Evolutionary conservation across 2,113 vertebrate genomes (phyloP), one percentile per base, ranked within the genome.

Genomic region (Leptodactylus fuscus): DNA sequence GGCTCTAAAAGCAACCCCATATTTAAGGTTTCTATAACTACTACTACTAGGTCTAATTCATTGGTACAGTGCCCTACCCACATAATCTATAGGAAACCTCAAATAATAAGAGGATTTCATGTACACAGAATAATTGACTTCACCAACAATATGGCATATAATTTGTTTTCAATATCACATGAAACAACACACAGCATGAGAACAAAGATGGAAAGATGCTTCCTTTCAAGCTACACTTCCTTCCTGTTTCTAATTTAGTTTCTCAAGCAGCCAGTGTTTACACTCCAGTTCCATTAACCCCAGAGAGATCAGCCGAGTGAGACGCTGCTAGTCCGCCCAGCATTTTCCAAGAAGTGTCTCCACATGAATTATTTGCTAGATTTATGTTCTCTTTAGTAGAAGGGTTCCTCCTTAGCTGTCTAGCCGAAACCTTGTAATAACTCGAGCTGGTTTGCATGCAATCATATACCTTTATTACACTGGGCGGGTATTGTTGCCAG

Each of bases 181-280:
- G 29, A 67, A 77, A 65, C 55, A 49, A 76, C 41, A 67, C 70
- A 62, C 71, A 49, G 73, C 55, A 65, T 51, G 70, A 71, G 65
- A 85, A 85, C 60, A 78, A 85, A 85, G 76, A 85, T 80, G 83
- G 83, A 78, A 80, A 85, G 76, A 79, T 53, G 83, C 83, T 84
- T 84, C 82, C 82, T 65, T 67, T 65, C 73, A 62, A 77, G 73
- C 55, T 79, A 85, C 62, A 85, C 78, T 85, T 85, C 83, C 83
- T 85, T 85, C 83, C 83, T 85, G 83, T 85, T 85, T 85, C 83
- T 85, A 85, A 85, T 58, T 85, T 80, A n/a, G 32, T 77, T 71
- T 85, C 76, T 71, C 60, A 80, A 71, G 51, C 75, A 71, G 65
- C 62, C 34, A 71, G 34, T 82, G 81, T 82, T 82, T 82, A 83